Conservation (phyloP, 2,113 vertebrate species). For the Pycnonotus jocosus region DNA sequence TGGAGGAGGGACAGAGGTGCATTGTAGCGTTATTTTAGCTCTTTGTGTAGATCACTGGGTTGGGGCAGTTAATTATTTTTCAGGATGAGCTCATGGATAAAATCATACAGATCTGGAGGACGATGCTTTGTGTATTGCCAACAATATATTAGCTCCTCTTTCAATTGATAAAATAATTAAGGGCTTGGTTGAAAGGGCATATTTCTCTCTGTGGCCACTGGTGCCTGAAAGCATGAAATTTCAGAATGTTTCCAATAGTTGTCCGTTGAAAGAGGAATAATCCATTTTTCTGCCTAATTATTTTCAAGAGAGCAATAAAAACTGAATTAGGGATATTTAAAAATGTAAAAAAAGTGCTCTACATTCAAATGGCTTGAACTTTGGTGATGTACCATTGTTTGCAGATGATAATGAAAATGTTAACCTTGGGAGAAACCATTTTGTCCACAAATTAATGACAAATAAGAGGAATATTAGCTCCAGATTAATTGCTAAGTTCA, state of each 20-base stretch:
- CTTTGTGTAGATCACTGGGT: neutral
- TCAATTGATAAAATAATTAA: slow-evolving; percentile 52
- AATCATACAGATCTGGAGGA: neutral
- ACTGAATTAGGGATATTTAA: slow-evolving; percentile 11
- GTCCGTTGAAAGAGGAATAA: slow-evolving; percentile 35
- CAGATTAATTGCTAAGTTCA: neutral
- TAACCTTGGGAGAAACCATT: slow-evolving; percentile 31
- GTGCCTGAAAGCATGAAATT: slow-evolving; percentile 59
- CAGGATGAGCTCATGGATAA: neutral
- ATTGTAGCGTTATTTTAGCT: neutral
- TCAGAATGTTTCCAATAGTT: slow-evolving; percentile 34
- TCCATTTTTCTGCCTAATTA: slow-evolving; percentile 58
- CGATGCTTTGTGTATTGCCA: neutral
- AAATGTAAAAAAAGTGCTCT: neutral
- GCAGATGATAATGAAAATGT: slow-evolving; percentile 35
- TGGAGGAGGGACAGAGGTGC: neutral
- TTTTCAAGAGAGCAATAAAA: slow-evolving; percentile 54
- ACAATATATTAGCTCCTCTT: slow-evolving; percentile 14
- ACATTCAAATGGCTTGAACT: neutral
- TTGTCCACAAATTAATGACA: slow-evolving; percentile 36
- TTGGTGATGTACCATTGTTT: neutral
- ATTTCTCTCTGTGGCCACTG: neutral
- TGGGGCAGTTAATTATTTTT: slow-evolving; percentile 1
- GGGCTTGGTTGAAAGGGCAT: slow-evolving; percentile 22
- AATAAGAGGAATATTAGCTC: slow-evolving; percentile 24